These are phyloP conservation scores for Addax nasomaculatus DNA, from an alignment of 2,113 vertebrate genomes.

Conservation along the genomic window DNA sequence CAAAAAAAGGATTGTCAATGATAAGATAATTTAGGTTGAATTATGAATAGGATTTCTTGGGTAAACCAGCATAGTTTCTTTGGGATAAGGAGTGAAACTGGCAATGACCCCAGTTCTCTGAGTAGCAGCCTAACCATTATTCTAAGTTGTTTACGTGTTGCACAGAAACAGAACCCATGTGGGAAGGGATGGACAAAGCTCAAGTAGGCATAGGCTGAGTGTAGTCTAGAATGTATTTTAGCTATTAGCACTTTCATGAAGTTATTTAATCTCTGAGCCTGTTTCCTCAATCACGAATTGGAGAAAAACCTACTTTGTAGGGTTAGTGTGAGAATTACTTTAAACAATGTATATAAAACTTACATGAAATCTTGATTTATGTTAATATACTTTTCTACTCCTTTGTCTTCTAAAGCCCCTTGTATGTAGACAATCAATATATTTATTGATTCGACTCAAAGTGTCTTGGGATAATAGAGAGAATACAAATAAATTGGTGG, in stretches of 20 bases:
- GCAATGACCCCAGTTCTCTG: background rate
- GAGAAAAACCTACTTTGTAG: background rate
- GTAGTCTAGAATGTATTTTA: background rate
- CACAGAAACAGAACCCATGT: background rate
- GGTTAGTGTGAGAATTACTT: background rate
- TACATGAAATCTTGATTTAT: background rate
- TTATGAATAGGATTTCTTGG: background rate
- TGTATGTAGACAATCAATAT: background rate
- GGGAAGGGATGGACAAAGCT: background rate
- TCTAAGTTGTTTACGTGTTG: background rate
- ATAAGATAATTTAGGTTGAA: background rate
- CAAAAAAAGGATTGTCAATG: background rate
- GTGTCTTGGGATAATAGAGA: background rate
- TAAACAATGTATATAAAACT: background rate
- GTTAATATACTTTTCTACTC: background rate
- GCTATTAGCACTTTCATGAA: background rate
- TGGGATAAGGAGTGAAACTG: background rate
- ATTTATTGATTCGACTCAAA: background rate
- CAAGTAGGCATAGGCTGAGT: background rate
- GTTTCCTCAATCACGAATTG: background rate
- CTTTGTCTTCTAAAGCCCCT: background rate
- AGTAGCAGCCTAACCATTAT: background rate
- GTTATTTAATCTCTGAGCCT: background rate
- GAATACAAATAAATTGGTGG: background rate
- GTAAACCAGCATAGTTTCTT: background rate